Evolutionary conservation across 2,797 vertebrate genomes (phyloP).

Genomic region (Takifugu rubripes): DNA sequence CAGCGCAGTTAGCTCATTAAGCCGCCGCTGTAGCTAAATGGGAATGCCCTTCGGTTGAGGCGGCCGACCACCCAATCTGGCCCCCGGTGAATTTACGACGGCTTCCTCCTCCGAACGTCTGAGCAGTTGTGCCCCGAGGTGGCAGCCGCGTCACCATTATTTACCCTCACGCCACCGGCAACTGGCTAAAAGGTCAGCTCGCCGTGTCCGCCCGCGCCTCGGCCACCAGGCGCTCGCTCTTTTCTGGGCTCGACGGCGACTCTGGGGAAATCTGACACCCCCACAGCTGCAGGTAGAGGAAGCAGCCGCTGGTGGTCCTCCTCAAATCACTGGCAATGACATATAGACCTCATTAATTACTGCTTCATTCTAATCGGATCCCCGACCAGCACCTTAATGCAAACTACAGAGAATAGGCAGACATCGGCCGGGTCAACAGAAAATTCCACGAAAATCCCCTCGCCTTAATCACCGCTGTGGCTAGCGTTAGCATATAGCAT

Average conservation of each 20-base stretch:
- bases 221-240: slow-evolving; percentile 42
- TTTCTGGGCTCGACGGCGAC: slow-evolving; percentile 36
- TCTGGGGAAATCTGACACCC: slow-evolving; percentile 54
- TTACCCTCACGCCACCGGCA: slow-evolving; percentile 58
- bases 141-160: slow-evolving; percentile 66
- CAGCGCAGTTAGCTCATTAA: slow-evolving; percentile 43
- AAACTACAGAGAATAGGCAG: slow-evolving; percentile 22
- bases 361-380: slow-evolving; percentile 31
- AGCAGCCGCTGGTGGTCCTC: slow-evolving; percentile 17
- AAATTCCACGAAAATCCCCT: background rate
- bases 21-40: slow-evolving; percentile 38
- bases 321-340: slow-evolving; percentile 19
- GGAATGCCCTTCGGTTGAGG: slow-evolving; percentile 40
- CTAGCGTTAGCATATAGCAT: no score
- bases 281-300: slow-evolving; percentile 60
- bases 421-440: background rate
- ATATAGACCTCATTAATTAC: slow-evolving; percentile 47
- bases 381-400: slow-evolving; percentile 33
- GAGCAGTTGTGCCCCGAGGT: slow-evolving; percentile 63
- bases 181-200: slow-evolving; percentile 65
- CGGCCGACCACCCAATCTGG: slow-evolving; percentile 66
- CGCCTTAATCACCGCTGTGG: no score
- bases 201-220: slow-evolving; percentile 42
- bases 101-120: slow-evolving; percentile 33
- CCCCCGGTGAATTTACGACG: slow-evolving; percentile 51